Percentiles rank a stretch among this genome's conserved stretches.
phyloP scores from a whole-genome alignment of 2,113 vertebrate species.

The Oreochromis tanganicae region DNA sequence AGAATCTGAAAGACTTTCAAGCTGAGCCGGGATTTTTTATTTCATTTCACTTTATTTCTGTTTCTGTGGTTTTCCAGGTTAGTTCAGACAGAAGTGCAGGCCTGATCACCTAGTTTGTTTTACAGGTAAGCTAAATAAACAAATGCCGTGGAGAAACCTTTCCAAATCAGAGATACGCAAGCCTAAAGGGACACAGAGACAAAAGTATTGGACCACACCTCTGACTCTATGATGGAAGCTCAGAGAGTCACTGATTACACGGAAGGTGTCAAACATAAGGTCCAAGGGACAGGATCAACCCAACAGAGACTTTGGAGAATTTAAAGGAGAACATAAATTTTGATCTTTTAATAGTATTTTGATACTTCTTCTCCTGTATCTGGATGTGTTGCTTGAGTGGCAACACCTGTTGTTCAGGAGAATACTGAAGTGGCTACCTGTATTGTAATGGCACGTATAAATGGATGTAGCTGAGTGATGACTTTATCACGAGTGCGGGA shows the following conservation, averaged over 20 bases:
- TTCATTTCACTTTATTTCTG: not conserved
- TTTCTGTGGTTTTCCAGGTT: not conserved
- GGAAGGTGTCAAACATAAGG: not conserved
- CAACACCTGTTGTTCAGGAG: not conserved
- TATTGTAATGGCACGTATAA: not conserved
- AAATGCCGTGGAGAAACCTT: not conserved
- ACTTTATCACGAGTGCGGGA: not conserved
- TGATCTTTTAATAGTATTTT: not conserved
- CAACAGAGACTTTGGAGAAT: not conserved
- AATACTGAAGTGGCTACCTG: not conserved
- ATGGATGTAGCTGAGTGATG: not conserved
- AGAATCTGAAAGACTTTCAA: not conserved
- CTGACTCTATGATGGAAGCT: not conserved
- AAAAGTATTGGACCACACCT: not conserved
- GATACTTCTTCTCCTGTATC: not conserved
- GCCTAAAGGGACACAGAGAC: not conserved
- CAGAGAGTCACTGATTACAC: not conserved
- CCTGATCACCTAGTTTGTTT: not conserved
- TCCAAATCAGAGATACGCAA: not conserved
- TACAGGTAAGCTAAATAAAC: conserved; percentile 17
- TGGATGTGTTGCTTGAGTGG: not conserved
- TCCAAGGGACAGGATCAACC: not conserved
- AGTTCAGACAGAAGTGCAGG: not conserved
- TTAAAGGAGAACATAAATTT: not conserved
- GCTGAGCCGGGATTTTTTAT: not conserved